Evolutionary conservation across 2,113 vertebrate species (phyloP).

Genomic region (Carollia perspicillata): DNA sequence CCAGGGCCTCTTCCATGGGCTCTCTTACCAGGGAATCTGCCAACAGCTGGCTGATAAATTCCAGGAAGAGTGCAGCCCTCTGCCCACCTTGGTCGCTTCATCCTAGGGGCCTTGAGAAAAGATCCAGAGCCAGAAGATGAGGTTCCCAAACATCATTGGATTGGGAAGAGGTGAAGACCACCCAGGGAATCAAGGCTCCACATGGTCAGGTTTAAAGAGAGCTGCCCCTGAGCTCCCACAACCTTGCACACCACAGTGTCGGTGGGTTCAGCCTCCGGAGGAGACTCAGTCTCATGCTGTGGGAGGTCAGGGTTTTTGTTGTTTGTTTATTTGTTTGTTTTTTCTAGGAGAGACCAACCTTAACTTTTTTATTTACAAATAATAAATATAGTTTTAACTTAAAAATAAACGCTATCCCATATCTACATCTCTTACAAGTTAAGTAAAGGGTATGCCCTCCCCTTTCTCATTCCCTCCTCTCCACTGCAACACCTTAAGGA

Average conservation of each 20-base stretch:
- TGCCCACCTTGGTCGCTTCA: conserved; percentile 89
- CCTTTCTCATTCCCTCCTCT: neutral
- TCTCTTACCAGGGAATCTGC: conserved; percentile 91
- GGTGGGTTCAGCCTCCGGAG: neutral
- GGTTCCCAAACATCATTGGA: conserved; percentile 85
- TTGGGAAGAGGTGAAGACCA: conserved; percentile 88
- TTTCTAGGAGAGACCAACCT: neutral
- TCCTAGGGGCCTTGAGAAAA: conserved; percentile 70
- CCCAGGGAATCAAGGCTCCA: conserved; percentile 86
- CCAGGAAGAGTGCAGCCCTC: conserved; percentile 84
- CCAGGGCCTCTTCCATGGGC: conserved; percentile 88
- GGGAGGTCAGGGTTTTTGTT: neutral
- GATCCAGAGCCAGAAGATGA: conserved; percentile 85
- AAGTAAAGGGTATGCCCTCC: accelerated
- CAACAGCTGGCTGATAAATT: conserved; percentile 88
- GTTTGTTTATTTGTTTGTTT: neutral
- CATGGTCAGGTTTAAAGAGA: conserved; percentile 86
- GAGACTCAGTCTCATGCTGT: neutral
- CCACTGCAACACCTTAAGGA: neutral
- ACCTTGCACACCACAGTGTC: neutral
- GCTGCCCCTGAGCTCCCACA: conserved; percentile 35
- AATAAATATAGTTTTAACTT: conserved; percentile 39
- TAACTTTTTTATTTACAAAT: conserved; percentile 18
- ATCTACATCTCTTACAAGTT: neutral
- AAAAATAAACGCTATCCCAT: neutral